phyloP scores from a whole-genome alignment of 1,140 invertebrate species.

The Odontomachus brunneus region DNA sequence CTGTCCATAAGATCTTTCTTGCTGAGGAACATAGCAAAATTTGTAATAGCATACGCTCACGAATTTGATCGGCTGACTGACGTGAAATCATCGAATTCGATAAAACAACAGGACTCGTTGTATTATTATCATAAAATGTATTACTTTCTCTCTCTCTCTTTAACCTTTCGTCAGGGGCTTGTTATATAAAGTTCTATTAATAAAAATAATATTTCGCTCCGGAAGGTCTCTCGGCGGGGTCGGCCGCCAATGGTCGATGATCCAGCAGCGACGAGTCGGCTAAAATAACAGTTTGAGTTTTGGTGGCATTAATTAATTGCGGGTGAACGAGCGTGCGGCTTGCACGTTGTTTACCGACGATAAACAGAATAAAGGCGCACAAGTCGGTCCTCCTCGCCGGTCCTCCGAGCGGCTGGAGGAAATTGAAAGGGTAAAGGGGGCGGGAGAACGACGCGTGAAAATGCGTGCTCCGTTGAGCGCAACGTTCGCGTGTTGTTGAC shows the following conservation, averaged over 20 bases:
- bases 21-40: no score
- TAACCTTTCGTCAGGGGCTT: slow-evolving; percentile 13
- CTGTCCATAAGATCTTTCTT: no score
- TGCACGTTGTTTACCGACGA: not conserved
- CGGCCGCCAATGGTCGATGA: slow-evolving; percentile 21
- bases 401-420: not conserved
- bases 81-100: no score
- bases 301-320: slow-evolving; percentile 43
- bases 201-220: slow-evolving; percentile 34
- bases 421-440: not conserved
- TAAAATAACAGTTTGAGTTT: slow-evolving; percentile 18
- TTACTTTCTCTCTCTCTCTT: not conserved
- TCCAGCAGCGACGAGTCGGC: not conserved
- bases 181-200: slow-evolving; percentile 35
- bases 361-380: slow-evolving; percentile 31
- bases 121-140: no score
- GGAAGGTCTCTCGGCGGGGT: slow-evolving; percentile 36
- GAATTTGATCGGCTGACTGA: no score
- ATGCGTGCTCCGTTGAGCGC: no score
- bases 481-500: not conserved
- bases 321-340: not conserved
- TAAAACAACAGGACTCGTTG: no score
- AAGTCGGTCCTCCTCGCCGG: not conserved
- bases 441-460: no score
- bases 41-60: no score